These are phyloP conservation scores for Idaea aversata DNA, from an alignment of 2,888 invertebrate species.

Conservation along the genomic window DNA sequence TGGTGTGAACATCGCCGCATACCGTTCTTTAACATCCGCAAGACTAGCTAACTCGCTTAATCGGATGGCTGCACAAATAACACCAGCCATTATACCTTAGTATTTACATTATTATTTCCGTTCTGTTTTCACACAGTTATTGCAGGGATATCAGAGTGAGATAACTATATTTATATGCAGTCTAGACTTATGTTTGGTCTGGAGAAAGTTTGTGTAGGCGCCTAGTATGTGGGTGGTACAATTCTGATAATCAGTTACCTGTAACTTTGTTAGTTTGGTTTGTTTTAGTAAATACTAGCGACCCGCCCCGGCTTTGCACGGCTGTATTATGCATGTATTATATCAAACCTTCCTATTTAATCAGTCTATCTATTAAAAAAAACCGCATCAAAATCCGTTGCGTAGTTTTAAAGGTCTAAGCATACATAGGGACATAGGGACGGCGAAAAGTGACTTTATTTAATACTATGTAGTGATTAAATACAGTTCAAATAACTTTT, in stretches of 20 bases:
- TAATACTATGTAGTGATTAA: no score
- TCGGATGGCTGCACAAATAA: neutral
- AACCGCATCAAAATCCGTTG: no score
- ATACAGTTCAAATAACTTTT: no score
- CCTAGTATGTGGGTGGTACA: constrained; percentile 26
- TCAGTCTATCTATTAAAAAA: no score
- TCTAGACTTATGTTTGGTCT: constrained; percentile 43
- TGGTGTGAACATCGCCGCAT: neutral
- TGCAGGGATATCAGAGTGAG: constrained; percentile 38
- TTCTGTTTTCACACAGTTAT: constrained; percentile 47
- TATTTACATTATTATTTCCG: constrained; percentile 23
- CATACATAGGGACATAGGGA: no score
- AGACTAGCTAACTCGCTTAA: neutral
- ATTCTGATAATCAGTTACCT: constrained; percentile 26
- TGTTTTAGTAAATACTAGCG: neutral
- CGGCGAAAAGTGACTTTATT: no score
- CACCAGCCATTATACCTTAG: neutral
- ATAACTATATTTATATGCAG: constrained; percentile 33
- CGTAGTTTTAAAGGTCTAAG: no score
- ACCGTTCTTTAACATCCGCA: neutral
- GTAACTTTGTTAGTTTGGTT: constrained; percentile 7
- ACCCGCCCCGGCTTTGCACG: no score
- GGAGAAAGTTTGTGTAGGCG: constrained; percentile 54
- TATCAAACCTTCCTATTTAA: no score
- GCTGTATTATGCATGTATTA: no score